Base-by-base conservation (phyloP, 2,888 invertebrate genomes). In the Thumatha senex region DNA sequence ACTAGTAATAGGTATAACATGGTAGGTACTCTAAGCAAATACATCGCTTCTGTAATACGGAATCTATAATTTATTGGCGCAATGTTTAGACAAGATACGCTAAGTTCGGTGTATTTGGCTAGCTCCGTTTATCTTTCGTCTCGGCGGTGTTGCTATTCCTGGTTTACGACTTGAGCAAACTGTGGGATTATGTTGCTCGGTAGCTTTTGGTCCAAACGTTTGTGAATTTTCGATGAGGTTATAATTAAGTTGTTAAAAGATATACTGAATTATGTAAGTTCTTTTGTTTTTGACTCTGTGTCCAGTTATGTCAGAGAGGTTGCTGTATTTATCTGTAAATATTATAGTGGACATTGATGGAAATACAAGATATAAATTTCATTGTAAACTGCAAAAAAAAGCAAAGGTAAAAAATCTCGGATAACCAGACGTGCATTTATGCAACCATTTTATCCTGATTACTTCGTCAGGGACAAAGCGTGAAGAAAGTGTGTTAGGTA, bases 111-210 rank as follows among this genome's bases (percentile, higher is more conserved):
- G 35, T 67, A 51, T 61, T 63, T 65, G 67, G 49, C 50, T 36
- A 51, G 42, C 40, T 39, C 46, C 67, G 61, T 65, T 67, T 63
- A 51, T 58, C 38, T 58, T 46, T 5, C 40, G 55, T 63, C 58
- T 55, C 67, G 13, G 43, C 43, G 47, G 65, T 55, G 55, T 58
- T 52, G 54, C 64, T 47, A 53, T 44, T 57, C 46, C 46, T 57
- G 44, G 64, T 65, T 67, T 67, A 61, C 67, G 55, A 66, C 50
- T 57, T 54, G 48, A 30, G 46, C 31, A 50, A 57, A 64, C 44
- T 41, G 48, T 41, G 29, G 50, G 45, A 52, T 67, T 63, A 48
- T 46, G 38, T 51, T 35, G 40, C 12, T 31, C 12, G 46, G 14
- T 15, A 46, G 18, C 18, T 10, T 15, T 39, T 47, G 33, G 43